Evolutionary conservation across 1,140 invertebrate species (phyloP), one percentile per base, ranked within the genome.

Genomic region (Drosophila prosaltans): DNA sequence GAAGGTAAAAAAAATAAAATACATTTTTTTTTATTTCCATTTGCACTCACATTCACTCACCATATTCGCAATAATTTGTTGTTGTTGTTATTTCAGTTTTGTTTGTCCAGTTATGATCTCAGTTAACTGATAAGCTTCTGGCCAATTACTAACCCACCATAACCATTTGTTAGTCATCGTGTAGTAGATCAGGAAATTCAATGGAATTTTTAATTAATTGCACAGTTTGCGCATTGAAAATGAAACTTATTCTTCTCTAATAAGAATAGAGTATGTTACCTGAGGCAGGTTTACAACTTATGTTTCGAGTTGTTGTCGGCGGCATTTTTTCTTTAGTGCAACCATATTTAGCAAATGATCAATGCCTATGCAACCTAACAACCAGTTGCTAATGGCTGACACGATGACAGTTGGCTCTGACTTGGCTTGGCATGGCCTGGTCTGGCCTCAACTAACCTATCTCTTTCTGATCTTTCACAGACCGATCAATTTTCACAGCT

Each of bases 291-390:
- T 26, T 9, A 41, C 40, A 65, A 69, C 21, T 39, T 60, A 32
- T 67, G 74, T 72, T 36, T 67, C 69, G 67, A 78, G 76, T 72
- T 72, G 72, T 28, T 51, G 64, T 58, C 78, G 82, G 71, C 82
- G 84, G 84, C 84, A 78, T 75, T 36, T 36, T 51, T 51, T 89
- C 84, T 89, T 89, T 62, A 89, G 84, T 89, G 78, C 55, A 83
- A 76, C 84, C 84, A 89, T 89, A 89, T 89, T 89, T 81, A 89
- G 84, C 24, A 80, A 36, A 81, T 73, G 71, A 69, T 89, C 84
- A 88, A 89, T 89, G 84, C 74, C 82, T 76, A 51, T 51, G 71
- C 69, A 62, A 70, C 45, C 45, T 48, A 51, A 51, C 21, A 51
- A 51, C 45, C 45, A 51, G 45, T 77, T 55, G 77, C 71, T 83